Percentiles rank a stretch among this genome's conserved stretches.
phyloP scores from a whole-genome alignment of 1,140 invertebrate species.

The Fopius arisanus region DNA sequence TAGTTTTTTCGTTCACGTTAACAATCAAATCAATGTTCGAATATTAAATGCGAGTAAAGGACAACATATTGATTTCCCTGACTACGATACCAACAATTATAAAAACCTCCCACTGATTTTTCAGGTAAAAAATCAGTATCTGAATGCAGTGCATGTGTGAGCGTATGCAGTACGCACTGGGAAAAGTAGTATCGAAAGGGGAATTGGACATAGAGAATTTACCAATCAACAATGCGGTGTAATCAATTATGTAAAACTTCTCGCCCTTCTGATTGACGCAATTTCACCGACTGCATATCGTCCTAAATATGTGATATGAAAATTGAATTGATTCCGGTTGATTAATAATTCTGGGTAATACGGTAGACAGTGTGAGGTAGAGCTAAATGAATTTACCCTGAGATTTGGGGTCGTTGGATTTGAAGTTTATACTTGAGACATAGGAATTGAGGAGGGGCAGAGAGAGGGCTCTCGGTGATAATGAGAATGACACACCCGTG shows the following conservation, averaged over 20 bases:
- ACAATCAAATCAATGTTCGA: no score
- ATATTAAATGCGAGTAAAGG: no score
- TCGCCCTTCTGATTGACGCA: slow-evolving; percentile 20
- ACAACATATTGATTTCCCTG: no score
- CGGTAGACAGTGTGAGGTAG: not conserved
- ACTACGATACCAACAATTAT: no score
- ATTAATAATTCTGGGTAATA: not conserved
- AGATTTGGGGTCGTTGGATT: not conserved
- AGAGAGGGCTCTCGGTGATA: slow-evolving; percentile 31
- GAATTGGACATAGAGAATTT: not conserved
- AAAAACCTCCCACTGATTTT: no score
- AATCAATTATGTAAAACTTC: slow-evolving; percentile 30
- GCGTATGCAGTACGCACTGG: not conserved
- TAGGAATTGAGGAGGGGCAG: not conserved
- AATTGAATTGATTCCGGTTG: not conserved
- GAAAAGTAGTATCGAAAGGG: not conserved
- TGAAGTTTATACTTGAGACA: not conserved
- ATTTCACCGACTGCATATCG: slow-evolving; percentile 16
- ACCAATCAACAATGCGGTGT: slow-evolving; percentile 16
- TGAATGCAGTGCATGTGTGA: not conserved
- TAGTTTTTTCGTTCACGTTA: no score
- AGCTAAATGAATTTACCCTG: not conserved
- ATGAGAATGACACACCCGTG: slow-evolving; percentile 33
- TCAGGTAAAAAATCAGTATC: no score
- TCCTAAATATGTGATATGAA: not conserved